These are phyloP conservation scores for Pogonomyrmex californicus DNA, from an alignment of 1,140 invertebrate genomes.

Conservation along the genomic window DNA sequence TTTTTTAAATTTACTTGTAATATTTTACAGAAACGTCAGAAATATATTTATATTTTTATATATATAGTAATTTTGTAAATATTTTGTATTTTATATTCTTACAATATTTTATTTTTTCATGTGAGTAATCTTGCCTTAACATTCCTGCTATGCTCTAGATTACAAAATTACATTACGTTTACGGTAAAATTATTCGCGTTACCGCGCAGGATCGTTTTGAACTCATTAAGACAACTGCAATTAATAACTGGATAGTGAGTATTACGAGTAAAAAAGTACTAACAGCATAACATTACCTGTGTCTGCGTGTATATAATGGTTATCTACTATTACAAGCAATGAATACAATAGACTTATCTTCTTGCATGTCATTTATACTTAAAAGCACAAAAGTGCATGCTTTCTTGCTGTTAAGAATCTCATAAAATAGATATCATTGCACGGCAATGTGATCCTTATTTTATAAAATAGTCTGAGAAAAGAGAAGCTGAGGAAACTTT, in stretches of 20 bases:
- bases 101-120: not conserved
- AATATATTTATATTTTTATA: conserved; percentile 3
- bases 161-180: conserved; percentile 40
- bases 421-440: conserved; percentile 4
- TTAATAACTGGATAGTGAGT: conserved; percentile 56
- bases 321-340: conserved; percentile 11
- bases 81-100: not conserved
- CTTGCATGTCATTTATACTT: conserved; percentile 4
- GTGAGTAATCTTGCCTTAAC: not conserved
- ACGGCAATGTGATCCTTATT: not conserved
- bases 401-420: not conserved
- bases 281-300: not conserved
- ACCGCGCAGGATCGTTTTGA: conserved; percentile 38
- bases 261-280: conserved; percentile 7
- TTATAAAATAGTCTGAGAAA: not conserved
- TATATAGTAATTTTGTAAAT: not conserved
- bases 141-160: not conserved
- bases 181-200: conserved; percentile 44
- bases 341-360: not conserved
- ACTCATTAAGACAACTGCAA: conserved; percentile 44
- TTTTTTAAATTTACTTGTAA: not conserved
- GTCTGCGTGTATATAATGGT: not conserved
- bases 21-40: not conserved
- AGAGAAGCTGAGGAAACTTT: not conserved
- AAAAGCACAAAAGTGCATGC: conserved; percentile 13